These are phyloP conservation scores for Dipodomys merriami DNA, from an alignment of 2,113 vertebrate species.

Conservation along the genomic window DNA sequence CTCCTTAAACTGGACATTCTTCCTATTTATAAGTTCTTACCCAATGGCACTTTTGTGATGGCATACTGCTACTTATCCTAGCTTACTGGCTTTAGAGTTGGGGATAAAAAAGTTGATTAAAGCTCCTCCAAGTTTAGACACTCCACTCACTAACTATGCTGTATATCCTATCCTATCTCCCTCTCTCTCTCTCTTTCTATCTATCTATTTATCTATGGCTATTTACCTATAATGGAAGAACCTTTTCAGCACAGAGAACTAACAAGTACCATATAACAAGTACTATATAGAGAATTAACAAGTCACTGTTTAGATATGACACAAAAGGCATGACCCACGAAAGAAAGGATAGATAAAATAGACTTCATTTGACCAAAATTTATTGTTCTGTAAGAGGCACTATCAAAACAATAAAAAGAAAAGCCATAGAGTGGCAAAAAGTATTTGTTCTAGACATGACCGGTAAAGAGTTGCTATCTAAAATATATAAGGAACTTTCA, in stretches of 20 bases:
- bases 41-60: background rate
- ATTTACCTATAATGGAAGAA: background rate
- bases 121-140: background rate
- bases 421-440: background rate
- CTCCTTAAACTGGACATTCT: background rate
- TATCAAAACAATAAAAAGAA: background rate
- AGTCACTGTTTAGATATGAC: background rate
- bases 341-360: background rate
- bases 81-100: background rate
- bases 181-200: too few relatives aligned
- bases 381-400: background rate
- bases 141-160: background rate
- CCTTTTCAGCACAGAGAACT: too few relatives aligned
- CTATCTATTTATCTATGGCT: too few relatives aligned
- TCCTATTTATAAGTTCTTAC: background rate
- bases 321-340: background rate
- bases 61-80: background rate
- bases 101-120: background rate
- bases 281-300: background rate
- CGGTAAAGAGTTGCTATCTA: background rate
- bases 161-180: background rate
- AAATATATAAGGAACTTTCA: background rate
- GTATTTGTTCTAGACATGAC: background rate
- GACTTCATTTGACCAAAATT: background rate
- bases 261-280: background rate